A percentile compares a stretch with the other conserved stretches of the same genome.
These are phyloP conservation scores for Plutella xylostella DNA, from an alignment of 2,888 invertebrate genomes.

Conservation along the genomic window DNA sequence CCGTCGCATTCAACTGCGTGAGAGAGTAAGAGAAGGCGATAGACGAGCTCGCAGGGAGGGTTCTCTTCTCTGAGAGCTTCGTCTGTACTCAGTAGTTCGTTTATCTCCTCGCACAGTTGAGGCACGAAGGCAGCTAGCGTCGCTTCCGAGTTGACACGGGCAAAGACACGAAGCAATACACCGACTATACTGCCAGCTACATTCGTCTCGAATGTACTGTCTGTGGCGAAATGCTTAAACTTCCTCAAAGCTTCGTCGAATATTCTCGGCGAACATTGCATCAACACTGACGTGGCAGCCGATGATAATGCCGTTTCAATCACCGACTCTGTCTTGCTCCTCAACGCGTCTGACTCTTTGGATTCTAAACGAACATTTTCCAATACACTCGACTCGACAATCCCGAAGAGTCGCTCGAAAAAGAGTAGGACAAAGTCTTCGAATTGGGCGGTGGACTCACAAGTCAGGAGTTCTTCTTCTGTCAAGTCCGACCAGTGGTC, in stretches of 20 bases:
- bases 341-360: conserved; percentile 65
- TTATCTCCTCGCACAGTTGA: conserved; percentile 75
- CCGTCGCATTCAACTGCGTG: conserved; percentile 78
- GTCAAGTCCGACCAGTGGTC: conserved; percentile 76
- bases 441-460: conserved; percentile 86
- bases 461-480: conserved; percentile 80
- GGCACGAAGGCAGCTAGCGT: conserved; percentile 81
- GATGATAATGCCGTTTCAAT: conserved; percentile 78
- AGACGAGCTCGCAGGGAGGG: conserved; percentile 81
- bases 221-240: conserved; percentile 78
- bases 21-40: conserved; percentile 79
- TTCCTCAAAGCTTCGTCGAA: conserved; percentile 78
- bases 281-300: conserved; percentile 75
- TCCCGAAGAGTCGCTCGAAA: conserved; percentile 79
- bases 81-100: conserved; percentile 69
- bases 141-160: conserved; percentile 74
- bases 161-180: conserved; percentile 75
- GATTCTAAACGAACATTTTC: conserved; percentile 77
- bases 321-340: conserved; percentile 77
- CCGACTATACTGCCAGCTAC: conserved; percentile 87
- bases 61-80: conserved; percentile 81
- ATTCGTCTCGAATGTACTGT: conserved; percentile 83
- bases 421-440: conserved; percentile 92
- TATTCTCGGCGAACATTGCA: conserved; percentile 77
- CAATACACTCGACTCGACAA: conserved; percentile 78